A percentile compares a stretch with the other conserved stretches of the same genome.
Conservation (phyloP, 2,113 vertebrate species). For the Todiramphus chloris region DNA sequence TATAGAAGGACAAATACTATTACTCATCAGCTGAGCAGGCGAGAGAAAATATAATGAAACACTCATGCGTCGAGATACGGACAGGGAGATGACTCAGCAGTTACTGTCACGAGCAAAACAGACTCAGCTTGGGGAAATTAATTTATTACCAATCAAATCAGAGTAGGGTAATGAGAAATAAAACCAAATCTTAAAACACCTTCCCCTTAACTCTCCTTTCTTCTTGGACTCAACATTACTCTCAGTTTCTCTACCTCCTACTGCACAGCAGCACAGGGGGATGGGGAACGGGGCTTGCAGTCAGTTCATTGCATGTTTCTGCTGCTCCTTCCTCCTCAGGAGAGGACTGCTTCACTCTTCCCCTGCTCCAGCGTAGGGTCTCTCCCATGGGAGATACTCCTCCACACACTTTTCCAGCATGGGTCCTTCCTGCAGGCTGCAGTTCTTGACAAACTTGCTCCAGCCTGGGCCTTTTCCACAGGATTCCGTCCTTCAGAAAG, state of each 20-base stretch:
- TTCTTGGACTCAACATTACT: neutral
- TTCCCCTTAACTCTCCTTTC: neutral
- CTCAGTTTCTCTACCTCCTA: neutral
- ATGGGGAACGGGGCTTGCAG: neutral
- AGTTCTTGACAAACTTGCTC: neutral
- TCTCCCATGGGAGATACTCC: too few species aligned
- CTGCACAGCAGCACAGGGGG: too few species aligned
- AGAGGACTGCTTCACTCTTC: neutral
- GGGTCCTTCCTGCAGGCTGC: neutral
- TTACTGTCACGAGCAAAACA: neutral
- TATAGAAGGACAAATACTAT: neutral
- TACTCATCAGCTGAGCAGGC: neutral
- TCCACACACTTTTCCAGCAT: too few species aligned
- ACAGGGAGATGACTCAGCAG: neutral
- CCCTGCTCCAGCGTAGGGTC: neutral
- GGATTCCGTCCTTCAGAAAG: neutral
- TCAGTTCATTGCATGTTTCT: neutral
- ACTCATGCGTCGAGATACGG: neutral
- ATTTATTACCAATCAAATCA: neutral
- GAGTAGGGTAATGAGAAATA: too few species aligned
- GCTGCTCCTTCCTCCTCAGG: neutral
- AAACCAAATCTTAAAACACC: neutral
- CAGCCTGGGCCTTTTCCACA: fast-evolving
- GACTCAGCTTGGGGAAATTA: neutral
- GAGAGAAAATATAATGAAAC: neutral